Percentiles rank a stretch among this genome's conserved stretches.
These are phyloP conservation scores for Bombus waltoni DNA, from an alignment of 1,140 invertebrate species.

Conservation along the genomic window DNA sequence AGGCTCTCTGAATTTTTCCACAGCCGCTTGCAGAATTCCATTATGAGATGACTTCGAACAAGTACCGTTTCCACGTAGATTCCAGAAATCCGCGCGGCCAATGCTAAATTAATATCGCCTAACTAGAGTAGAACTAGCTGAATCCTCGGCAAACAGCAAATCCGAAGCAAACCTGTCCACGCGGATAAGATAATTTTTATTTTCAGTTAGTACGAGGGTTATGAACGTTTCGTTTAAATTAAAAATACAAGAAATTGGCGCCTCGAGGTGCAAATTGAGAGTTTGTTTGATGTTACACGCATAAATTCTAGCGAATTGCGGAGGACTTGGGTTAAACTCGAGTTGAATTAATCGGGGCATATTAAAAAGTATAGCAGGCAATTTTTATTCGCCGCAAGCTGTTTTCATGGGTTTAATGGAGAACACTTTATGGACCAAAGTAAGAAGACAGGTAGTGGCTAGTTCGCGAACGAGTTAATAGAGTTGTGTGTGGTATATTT, in stretches of 20 bases:
- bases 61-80: too few relatives aligned
- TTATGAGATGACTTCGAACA: conserved; percentile 50
- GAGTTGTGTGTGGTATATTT: neutral
- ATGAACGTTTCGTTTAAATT: neutral
- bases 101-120: neutral
- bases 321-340: neutral
- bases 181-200: neutral
- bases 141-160: neutral
- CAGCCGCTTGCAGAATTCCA: conserved; percentile 51
- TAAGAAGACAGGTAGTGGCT: neutral
- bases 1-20: conserved; percentile 49
- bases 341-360: neutral
- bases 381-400: neutral
- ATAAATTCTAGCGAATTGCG: neutral
- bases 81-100: neutral
- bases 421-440: neutral
- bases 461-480: neutral
- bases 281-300: neutral
- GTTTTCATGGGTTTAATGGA: neutral
- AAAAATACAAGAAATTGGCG: neutral
- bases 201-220: neutral
- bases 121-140: neutral
- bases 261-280: too few relatives aligned
- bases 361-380: neutral
- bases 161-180: neutral